Base-by-base conservation (phyloP, 1,140 invertebrate genomes). In the Aphis craccivora region DNA sequence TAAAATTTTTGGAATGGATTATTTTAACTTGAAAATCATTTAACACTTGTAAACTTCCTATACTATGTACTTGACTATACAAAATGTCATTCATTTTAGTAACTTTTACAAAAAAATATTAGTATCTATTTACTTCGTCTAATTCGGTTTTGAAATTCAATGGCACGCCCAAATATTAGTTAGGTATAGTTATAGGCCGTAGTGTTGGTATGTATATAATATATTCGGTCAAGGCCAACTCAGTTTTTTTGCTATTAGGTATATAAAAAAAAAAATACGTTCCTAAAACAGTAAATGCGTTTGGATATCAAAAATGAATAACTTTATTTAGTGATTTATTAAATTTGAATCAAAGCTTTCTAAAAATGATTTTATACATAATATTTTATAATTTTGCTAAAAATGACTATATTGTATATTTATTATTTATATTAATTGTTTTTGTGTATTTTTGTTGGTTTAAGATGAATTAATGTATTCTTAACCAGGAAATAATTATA, bases 71-170 rank as follows among this genome's bases (percentile, higher is more conserved):
- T 43, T 4, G 9, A 88, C 30, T n/a, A 48, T 14, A 20, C 6
- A 14, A 48, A 48, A 40, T 51, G 30, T 22, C 5, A n/a, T 51
- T 35, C 20, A 35, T 25, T n/a, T 35, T 7, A 48, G 20, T 88
- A 22, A 40, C 14, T 48, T 48, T 88, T 11, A 67, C 45, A 2
- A 22, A 51, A 45, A 8, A 88, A 51, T 35, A 88, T 88, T 48
- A 8, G 30, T 22, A 35, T 18, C 1, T 51, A 51, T 76, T 88
- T 35, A 22, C 45, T 20, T n/a, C n/a, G 45, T n/a, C 30, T 51
- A 88, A 87, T 87, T 43, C n/a, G 20, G 30, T 22, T 88, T 88
- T 88, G 18, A 51, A 88, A 88, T 88, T 88, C 86, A 48, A 88
- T 48, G 86, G 86, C 86, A 88, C 86, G 25, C 45, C 86, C 45